These are phyloP conservation scores for Suillia variegata DNA, from an alignment of 2,888 invertebrate species.

Conservation along the genomic window DNA sequence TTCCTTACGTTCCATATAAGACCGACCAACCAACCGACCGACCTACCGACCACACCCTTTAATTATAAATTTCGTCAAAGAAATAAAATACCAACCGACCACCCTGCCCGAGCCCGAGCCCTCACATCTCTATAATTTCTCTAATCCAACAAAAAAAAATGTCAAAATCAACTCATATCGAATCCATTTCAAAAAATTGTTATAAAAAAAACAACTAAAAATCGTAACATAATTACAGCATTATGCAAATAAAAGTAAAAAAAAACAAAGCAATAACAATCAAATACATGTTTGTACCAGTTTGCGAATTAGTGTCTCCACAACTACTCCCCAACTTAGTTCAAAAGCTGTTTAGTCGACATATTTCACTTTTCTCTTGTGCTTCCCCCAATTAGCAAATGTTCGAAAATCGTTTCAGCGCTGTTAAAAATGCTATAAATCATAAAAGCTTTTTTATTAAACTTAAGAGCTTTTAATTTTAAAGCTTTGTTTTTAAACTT, in stretches of 20 bases:
- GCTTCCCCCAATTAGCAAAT: no score
- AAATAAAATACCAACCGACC: conserved; percentile 22
- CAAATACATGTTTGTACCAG: background rate
- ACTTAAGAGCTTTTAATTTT: no score
- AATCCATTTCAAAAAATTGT: conserved; percentile 17
- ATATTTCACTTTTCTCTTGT: no score
- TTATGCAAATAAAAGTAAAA: conserved; percentile 7
- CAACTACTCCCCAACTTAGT: background rate
- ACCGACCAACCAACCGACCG: no score
- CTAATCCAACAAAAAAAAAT: conserved; percentile 18
- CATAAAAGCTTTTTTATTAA: no score
- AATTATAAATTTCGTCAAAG: conserved; percentile 22
- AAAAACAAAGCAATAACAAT: no score
- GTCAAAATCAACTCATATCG: conserved; percentile 18
- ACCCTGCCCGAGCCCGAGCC: conserved; percentile 51
- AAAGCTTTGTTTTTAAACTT: no score
- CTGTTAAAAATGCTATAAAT: no score
- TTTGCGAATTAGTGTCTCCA: background rate
- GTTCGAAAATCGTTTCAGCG: no score
- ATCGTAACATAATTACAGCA: conserved; percentile 22
- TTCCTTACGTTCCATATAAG: no score
- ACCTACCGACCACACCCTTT: no score
- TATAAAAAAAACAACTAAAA: conserved; percentile 27
- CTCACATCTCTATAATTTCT: conserved; percentile 39
- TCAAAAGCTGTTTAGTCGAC: background rate